Conservation (phyloP, 2,113 vertebrate genomes). For the Dromaius novaehollandiae region DNA sequence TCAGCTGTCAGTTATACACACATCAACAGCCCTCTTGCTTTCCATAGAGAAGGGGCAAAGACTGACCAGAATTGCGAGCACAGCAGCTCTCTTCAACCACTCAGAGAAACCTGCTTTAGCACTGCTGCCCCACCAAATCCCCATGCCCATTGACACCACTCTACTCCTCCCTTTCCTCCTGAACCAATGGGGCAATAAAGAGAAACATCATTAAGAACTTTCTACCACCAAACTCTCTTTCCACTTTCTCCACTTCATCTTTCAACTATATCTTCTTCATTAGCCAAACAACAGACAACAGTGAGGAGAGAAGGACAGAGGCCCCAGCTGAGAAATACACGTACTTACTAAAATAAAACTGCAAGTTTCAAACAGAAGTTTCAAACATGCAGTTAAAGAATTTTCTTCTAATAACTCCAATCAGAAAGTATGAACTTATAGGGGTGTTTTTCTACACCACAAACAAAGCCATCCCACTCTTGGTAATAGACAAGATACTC, state of each 20-base stretch:
- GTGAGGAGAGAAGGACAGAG: neutral
- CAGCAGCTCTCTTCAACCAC: neutral
- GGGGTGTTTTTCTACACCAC: neutral
- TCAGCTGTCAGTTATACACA: neutral
- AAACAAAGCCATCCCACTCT: neutral
- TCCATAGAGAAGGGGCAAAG: neutral
- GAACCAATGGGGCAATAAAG: neutral
- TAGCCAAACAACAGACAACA: neutral
- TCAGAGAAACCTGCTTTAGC: neutral
- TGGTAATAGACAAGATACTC: neutral
- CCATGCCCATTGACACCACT: too few species aligned
- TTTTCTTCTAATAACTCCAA: neutral
- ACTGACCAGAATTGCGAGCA: neutral
- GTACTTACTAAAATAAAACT: neutral
- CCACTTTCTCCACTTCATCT: neutral
- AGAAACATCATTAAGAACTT: neutral
- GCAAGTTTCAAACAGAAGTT: neutral
- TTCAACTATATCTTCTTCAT: neutral
- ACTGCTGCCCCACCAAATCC: neutral
- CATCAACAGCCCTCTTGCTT: neutral
- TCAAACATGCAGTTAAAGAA: neutral
- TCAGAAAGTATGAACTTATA: neutral
- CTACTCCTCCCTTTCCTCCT: neutral
- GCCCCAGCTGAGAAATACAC: accelerated
- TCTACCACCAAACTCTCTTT: neutral